Conservation (phyloP, 2,113 vertebrate species). For the Anarhynchus alexandrinus region DNA sequence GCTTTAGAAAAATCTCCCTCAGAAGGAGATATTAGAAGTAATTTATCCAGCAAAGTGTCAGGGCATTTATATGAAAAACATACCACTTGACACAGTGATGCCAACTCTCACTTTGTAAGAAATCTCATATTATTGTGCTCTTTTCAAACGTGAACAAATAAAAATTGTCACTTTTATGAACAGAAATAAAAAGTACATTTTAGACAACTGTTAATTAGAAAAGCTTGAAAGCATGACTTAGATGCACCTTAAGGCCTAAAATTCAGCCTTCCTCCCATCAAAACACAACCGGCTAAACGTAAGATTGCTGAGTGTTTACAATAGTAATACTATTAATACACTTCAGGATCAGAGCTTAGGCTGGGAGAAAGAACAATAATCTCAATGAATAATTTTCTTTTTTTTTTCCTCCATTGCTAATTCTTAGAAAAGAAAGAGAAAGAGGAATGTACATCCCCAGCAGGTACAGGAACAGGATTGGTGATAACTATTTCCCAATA, state of each 20-base stretch:
- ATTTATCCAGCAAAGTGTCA: background rate
- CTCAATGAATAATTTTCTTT: background rate
- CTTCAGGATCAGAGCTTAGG: background rate
- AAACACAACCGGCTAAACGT: background rate
- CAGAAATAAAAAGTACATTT: background rate
- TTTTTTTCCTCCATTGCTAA: background rate
- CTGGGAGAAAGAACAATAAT: background rate
- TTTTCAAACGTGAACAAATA: background rate
- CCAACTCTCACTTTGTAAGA: background rate
- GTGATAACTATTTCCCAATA: no score
- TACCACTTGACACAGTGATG: background rate
- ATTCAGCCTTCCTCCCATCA: background rate
- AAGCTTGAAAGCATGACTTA: background rate
- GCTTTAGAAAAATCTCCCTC: background rate
- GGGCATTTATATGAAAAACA: background rate
- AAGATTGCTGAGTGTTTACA: background rate
- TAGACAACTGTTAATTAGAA: background rate
- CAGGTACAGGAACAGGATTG: no score
- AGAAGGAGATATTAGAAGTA: background rate
- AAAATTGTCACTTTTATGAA: background rate
- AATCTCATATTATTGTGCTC: background rate
- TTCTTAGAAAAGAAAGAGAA: background rate
- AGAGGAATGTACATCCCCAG: background rate
- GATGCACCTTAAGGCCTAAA: background rate
- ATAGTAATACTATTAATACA: background rate